These are phyloP conservation scores for Protonibea diacanthus DNA, from an alignment of 2,797 vertebrate genomes.

Conservation along the genomic window DNA sequence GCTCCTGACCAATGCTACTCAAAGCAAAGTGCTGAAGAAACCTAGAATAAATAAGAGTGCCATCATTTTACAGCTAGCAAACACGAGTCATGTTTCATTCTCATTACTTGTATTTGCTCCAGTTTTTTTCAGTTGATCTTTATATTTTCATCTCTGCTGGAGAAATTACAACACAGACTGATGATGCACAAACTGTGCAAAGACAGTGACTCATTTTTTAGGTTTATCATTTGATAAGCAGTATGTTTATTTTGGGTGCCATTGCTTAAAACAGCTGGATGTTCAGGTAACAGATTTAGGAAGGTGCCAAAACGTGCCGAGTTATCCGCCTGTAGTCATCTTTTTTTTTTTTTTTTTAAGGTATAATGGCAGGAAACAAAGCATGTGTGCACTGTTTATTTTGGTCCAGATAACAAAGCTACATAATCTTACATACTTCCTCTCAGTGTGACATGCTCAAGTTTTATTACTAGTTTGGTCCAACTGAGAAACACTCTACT, in stretches of 20 bases:
- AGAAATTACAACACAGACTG: not conserved
- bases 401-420: constrained; percentile 6
- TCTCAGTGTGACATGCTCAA: not conserved
- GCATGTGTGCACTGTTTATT: not conserved
- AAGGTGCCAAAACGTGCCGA: not conserved
- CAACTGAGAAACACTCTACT: constrained; percentile 4
- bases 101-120: not conserved
- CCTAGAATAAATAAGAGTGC: constrained; percentile 74
- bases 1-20: constrained; percentile 90
- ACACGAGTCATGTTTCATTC: not conserved
- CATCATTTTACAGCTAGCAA: not conserved
- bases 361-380: not conserved
- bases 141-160: not conserved
- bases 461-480: constrained; percentile 40
- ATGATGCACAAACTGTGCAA: not conserved
- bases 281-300: constrained; percentile 27
- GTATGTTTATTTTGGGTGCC: not conserved
- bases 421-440: constrained; percentile 10
- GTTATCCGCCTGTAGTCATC: not conserved
- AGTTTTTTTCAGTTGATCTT: not conserved
- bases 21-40: constrained; percentile 93
- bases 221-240: not conserved
- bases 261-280: constrained; percentile 20
- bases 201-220: not conserved
- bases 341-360: not conserved